Percentiles rank a stretch among this genome's conserved stretches.
Evolutionary conservation across 2,797 vertebrate genomes (phyloP).

Genomic region (Pelochelys cantorii): DNA sequence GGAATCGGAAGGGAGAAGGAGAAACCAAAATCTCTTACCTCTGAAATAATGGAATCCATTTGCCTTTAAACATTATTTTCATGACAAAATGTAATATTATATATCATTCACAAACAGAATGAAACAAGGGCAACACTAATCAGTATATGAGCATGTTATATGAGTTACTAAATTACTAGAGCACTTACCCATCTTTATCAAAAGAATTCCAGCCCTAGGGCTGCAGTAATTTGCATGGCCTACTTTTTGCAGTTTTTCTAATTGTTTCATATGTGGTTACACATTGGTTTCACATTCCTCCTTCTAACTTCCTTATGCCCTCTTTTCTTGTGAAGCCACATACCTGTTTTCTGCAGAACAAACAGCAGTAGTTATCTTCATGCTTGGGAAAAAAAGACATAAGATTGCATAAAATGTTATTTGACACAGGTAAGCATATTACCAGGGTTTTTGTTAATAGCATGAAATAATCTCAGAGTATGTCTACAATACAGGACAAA

Average conservation of each 20-base stretch:
- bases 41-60: not conserved
- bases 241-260: conserved; percentile 34
- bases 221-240: conserved; percentile 31
- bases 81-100: not conserved
- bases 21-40: not conserved
- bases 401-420: conserved; percentile 50
- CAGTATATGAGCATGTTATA: not conserved
- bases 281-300: not conserved
- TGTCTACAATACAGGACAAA: too few species aligned
- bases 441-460: conserved; percentile 34
- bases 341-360: conserved; percentile 26
- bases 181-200: conserved; percentile 17
- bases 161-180: not conserved
- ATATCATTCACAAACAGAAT: not conserved
- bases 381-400: conserved; percentile 10
- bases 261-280: not conserved
- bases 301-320: conserved; percentile 11
- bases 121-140: not conserved
- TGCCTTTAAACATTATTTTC: not conserved
- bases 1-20: not conserved
- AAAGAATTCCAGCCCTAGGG: conserved; percentile 31
- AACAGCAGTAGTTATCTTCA: conserved; percentile 22
- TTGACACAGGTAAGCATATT: conserved; percentile 17
- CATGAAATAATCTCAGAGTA: not conserved
- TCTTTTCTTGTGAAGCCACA: conserved; percentile 31